Percentiles rank a stretch among this genome's conserved stretches.
phyloP scores from a whole-genome alignment of 2,113 vertebrate species.

The Okapia johnstoni region DNA sequence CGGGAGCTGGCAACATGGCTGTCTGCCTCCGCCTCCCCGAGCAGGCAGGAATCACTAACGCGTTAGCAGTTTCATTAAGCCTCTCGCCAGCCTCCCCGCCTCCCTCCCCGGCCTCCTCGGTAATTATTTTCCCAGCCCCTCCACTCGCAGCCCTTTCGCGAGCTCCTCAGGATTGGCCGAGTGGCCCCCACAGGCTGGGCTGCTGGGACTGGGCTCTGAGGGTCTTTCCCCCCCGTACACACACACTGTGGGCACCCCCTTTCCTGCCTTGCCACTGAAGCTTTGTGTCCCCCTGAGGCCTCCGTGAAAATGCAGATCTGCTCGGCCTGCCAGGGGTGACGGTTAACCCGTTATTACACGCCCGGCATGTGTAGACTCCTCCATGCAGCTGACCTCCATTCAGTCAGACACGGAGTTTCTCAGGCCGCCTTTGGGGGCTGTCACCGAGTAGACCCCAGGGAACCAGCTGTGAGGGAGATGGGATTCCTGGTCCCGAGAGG shows the following conservation, averaged over 20 bases:
- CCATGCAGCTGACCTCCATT: neutral
- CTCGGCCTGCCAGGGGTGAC: constrained; percentile 55
- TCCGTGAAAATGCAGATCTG: constrained; percentile 69
- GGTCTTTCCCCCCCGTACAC: neutral
- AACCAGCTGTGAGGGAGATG: neutral
- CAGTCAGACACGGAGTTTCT: neutral
- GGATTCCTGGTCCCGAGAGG: neutral
- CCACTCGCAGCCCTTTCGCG: constrained; percentile 37
- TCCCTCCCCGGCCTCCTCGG: constrained; percentile 66
- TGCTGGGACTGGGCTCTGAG: constrained; percentile 30
- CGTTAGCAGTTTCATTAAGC: constrained; percentile 74
- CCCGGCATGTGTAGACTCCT: neutral
- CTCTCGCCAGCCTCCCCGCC: constrained; percentile 64
- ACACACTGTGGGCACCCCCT: neutral
- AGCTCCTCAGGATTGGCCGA: constrained; percentile 28
- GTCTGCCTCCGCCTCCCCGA: constrained; percentile 68
- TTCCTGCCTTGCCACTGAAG: constrained; percentile 36
- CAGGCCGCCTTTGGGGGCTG: neutral
- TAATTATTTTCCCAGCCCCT: constrained; percentile 75
- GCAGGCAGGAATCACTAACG: constrained; percentile 72
- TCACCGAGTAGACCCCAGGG: neutral
- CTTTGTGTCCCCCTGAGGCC: constrained; percentile 74
- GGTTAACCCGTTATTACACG: constrained; percentile 57
- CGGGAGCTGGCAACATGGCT: constrained; percentile 75
- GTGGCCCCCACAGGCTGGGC: constrained; percentile 40